Conservation (phyloP, 1,140 invertebrate genomes). For the Tribolium madens region DNA sequence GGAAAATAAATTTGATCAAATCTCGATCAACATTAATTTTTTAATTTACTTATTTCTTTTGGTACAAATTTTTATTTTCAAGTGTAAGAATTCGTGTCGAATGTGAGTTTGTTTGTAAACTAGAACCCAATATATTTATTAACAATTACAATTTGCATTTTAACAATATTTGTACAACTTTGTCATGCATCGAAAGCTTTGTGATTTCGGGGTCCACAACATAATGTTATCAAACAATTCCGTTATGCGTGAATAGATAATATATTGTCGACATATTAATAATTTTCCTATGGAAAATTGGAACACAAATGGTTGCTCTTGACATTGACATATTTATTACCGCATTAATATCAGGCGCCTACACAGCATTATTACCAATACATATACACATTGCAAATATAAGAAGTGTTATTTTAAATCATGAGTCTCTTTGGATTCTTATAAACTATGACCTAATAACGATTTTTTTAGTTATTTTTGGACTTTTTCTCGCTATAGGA, state of each 20-base stretch:
- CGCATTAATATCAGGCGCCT: neutral
- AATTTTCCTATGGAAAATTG: conserved; percentile 24
- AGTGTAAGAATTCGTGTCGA: too few species aligned
- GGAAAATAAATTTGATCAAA: too few species aligned
- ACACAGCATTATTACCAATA: neutral
- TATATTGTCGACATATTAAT: conserved; percentile 6
- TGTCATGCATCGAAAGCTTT: too few species aligned
- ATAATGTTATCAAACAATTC: neutral
- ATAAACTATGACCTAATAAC: neutral
- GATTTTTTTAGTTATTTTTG: neutral
- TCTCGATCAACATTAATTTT: too few species aligned
- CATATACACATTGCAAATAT: neutral
- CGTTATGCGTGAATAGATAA: conserved; percentile 15
- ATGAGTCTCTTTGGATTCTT: neutral
- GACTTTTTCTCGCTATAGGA: neutral
- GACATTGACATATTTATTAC: conserved; percentile 18
- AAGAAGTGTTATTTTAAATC: neutral
- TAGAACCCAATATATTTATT: too few species aligned
- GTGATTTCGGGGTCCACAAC: too few species aligned
- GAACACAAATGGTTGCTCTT: conserved; percentile 9
- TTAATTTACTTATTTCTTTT: too few species aligned
- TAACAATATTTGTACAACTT: too few species aligned
- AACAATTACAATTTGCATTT: too few species aligned
- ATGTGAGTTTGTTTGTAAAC: too few species aligned
- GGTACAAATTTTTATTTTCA: too few species aligned